Percentiles rank a stretch among this genome's conserved stretches.
Evolutionary conservation across 2,113 vertebrate genomes (phyloP).

Genomic region (Leptodactylus fuscus): DNA sequence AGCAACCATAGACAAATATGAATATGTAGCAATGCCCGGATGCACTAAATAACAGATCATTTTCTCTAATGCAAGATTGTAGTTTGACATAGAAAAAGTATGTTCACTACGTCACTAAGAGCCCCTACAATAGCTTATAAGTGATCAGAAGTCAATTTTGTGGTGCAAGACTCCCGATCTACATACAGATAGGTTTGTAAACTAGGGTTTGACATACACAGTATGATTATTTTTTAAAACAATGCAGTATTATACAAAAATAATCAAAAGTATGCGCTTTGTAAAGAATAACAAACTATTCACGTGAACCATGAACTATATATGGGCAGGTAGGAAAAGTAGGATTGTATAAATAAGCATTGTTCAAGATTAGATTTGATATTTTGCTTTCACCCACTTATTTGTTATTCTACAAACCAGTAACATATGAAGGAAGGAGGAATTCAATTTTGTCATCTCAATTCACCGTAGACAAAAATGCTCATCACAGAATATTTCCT

Average conservation of each 20-base stretch:
- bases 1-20: no score
- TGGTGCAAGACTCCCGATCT: no score
- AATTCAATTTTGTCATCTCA: neutral
- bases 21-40: no score
- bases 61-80: no score
- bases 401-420: neutral
- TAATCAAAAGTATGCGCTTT: no score
- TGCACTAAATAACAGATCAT: no score
- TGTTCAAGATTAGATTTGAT: neutral
- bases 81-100: no score
- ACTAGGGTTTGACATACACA: neutral
- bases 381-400: neutral
- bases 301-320: no score
- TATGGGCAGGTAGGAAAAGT: no score
- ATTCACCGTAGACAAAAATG: neutral
- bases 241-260: neutral
- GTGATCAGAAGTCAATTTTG: no score
- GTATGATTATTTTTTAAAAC: neutral
- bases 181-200: neutral
- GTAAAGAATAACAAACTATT: neutral
- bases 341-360: neutral
- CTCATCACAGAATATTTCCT: neutral
- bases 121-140: no score
- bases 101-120: no score
- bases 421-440: neutral